Evolutionary conservation across 2,888 invertebrate genomes (phyloP).

Genomic region (Exocentrus adspersus): DNA sequence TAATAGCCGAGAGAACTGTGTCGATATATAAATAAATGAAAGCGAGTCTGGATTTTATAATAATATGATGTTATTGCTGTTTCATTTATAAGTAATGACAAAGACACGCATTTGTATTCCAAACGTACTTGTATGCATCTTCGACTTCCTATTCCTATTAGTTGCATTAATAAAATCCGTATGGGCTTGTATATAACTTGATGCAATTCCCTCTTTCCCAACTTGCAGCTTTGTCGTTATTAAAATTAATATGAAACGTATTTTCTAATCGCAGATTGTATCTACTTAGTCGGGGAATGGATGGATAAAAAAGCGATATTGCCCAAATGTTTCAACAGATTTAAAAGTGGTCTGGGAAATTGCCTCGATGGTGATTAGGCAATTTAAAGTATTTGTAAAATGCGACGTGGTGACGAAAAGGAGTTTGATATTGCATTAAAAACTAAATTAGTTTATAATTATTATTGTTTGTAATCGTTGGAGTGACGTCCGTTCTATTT

Average conservation of each 20-base stretch:
- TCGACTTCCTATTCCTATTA: background rate
- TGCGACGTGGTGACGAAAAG: background rate
- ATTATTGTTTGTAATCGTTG: no score
- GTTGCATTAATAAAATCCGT: background rate
- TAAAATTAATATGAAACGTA: background rate
- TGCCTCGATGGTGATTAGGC: background rate
- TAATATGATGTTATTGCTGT: background rate
- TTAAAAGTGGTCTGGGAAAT: background rate
- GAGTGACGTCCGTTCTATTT: background rate
- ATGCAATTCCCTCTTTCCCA: background rate
- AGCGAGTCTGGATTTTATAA: background rate
- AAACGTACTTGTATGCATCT: background rate
- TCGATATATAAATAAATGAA: background rate
- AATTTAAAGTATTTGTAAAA: background rate
- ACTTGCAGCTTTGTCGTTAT: background rate
- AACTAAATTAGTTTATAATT: no score
- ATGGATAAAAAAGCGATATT: background rate
- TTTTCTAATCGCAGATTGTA: background rate
- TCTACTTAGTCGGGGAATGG: background rate
- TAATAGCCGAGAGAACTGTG: background rate
- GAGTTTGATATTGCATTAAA: background rate
- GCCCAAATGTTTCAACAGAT: background rate
- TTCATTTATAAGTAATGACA: no score
- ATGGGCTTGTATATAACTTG: background rate
- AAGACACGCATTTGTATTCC: no score